phyloP scores from a whole-genome alignment of 1,140 invertebrate species.

The Geopemphigus sp. region DNA sequence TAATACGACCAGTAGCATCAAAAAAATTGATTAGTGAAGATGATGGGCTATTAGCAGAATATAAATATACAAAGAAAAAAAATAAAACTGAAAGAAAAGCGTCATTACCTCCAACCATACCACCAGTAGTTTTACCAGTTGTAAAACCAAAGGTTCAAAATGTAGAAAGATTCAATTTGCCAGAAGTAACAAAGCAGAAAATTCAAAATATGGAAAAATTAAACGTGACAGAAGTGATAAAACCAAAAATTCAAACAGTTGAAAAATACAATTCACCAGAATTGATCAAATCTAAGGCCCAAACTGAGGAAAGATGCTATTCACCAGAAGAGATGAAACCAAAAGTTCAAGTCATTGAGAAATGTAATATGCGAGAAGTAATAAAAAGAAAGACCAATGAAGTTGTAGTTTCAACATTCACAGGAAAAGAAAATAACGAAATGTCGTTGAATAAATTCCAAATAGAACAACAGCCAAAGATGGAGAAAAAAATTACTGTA shows the following conservation, averaged over 20 bases:
- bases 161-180: constrained; percentile 3
- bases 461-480: background rate
- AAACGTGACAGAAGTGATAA: background rate
- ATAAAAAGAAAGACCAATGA: constrained; percentile 4
- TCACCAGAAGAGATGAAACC: background rate
- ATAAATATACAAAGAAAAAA: constrained; percentile 40
- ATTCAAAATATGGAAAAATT: background rate
- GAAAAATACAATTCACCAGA: background rate
- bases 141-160: constrained; percentile 28
- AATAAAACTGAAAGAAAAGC: constrained; percentile 26
- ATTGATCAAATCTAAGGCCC: constrained; percentile 10
- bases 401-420: background rate
- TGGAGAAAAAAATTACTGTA: constrained; percentile 30
- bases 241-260: background rate
- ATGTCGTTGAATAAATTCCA: background rate
- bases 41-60: constrained; percentile 27
- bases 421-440: constrained; percentile 27
- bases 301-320: background rate
- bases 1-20: background rate
- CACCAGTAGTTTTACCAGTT: background rate
- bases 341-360: constrained; percentile 4
- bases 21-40: constrained; percentile 40
- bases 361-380: background rate
- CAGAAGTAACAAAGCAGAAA: constrained; percentile 6
- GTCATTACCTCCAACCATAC: background rate